phyloP scores from a whole-genome alignment of 2,888 invertebrate genomes.

The Carterocephalus palaemon region DNA sequence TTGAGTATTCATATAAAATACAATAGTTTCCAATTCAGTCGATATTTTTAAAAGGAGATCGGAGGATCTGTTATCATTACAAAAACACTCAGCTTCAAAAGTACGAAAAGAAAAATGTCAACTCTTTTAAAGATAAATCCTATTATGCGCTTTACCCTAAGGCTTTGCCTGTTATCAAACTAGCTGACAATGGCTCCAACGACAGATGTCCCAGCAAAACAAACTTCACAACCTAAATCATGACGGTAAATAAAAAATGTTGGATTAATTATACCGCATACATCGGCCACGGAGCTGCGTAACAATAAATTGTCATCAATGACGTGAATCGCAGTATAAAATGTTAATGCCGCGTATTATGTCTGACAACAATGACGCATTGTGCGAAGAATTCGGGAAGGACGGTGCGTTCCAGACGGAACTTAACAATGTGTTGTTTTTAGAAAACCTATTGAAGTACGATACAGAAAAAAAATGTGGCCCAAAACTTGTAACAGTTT shows the following conservation, averaged over 20 bases:
- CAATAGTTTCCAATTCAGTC: no score
- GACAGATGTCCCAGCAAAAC: conserved; percentile 76
- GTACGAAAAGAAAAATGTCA: conserved; percentile 68
- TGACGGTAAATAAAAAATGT: conserved; percentile 55
- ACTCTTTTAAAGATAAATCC: conserved; percentile 71
- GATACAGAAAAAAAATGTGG: conserved; percentile 11
- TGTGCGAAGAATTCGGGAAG: conserved; percentile 63
- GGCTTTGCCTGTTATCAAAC: conserved; percentile 69
- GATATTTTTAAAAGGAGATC: no score
- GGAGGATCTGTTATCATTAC: no score
- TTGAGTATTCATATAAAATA: no score
- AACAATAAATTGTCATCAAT: conserved; percentile 76
- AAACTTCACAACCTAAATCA: conserved; percentile 73
- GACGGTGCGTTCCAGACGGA: conserved; percentile 51
- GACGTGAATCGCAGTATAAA: conserved; percentile 72
- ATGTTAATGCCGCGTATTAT: conserved; percentile 75
- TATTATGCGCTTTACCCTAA: conserved; percentile 71
- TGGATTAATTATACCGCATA: conserved; percentile 41
- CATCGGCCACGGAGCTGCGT: conserved; percentile 43
- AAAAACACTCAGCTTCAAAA: conserved; percentile 68
- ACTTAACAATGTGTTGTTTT: conserved; percentile 57
- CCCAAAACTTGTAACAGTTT: conserved; percentile 37
- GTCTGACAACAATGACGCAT: conserved; percentile 70
- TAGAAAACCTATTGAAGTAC: conserved; percentile 44
- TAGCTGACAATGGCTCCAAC: conserved; percentile 57